Evolutionary conservation across 2,797 vertebrate species (phyloP), one percentile per base, ranked within the genome.

Genomic region (Chelonia mydas): DNA sequence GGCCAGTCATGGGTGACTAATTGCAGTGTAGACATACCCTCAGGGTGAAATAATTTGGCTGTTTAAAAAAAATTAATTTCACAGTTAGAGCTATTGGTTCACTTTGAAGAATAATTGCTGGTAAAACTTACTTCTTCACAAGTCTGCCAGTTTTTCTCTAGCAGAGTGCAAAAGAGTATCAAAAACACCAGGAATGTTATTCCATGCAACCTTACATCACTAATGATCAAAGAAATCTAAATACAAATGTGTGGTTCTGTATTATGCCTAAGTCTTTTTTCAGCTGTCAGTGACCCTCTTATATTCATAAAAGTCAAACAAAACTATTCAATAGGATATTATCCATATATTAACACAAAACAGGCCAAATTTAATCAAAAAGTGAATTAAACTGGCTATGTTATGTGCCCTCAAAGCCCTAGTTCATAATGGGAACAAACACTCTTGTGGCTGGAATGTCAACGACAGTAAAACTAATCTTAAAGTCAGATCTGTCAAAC

Each of bases 71-170:
- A 59, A 54, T 25, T 74, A 53, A 72, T 84, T 76, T 89, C 68
- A 87, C 86, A 50, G 47, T 50, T 61, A 59, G 78, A 45, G 50
- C 82, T 94, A 95, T 90, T 94, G 92, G 95, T 96, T 91, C 89
- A 81, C 21, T 90, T 91, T 61, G 80, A 83, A 80, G 15, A 92
- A 77, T 72, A 88, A 89, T 84, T 93, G 68, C 23, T 77, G 82
- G 81, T 28, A 94, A 96, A 94, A 96, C 76, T 45, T 28, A 37
- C 49, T 86, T 23, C 78, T 84, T 96, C 81, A 86, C 19, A 89
- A 93, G 37, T 81, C 47, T 80, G 74, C 54, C 45, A 45, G 47
- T 2, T 94, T 89, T 96, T 84, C 78, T 92, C 77, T 91, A 94
- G 80, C 1, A 51, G 28, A 89, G 2, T 53, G 83, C 23, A 88